phyloP scores from a whole-genome alignment of 30 jellyfish, hydroid and myxozoan species.

The Cassiopea xamachana region DNA sequence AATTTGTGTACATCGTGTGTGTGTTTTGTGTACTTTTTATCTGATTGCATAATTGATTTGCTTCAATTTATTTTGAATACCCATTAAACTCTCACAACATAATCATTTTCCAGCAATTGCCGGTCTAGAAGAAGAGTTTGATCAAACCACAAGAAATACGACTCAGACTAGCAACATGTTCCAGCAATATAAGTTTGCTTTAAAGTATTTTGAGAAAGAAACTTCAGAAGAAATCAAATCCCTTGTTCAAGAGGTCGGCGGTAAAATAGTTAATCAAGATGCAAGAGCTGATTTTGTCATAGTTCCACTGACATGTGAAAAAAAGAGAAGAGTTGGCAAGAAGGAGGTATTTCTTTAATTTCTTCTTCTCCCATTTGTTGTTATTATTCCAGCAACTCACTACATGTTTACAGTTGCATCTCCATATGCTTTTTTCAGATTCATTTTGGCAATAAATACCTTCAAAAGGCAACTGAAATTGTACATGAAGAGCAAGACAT shows the following conservation, averaged over 20 bases:
- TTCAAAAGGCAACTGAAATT: too few relatives aligned
- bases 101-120: slow-evolving; percentile 45
- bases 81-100: background rate
- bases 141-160: background rate
- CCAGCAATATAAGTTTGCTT: slow-evolving; percentile 21
- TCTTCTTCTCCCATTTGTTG: too few relatives aligned
- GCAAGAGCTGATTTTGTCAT: slow-evolving; percentile 74
- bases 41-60: background rate
- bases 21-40: background rate
- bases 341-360: slow-evolving; percentile 42
- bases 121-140: slow-evolving; percentile 33
- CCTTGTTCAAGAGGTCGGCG: slow-evolving; percentile 72
- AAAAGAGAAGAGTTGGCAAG: slow-evolving; percentile 53
- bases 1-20: too few relatives aligned
- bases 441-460: too few relatives aligned
- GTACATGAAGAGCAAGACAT: too few relatives aligned
- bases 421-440: too few relatives aligned
- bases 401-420: too few relatives aligned
- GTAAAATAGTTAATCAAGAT: slow-evolving; percentile 38
- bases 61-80: background rate
- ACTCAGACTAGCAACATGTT: background rate
- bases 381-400: too few relatives aligned
- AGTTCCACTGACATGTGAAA: slow-evolving; percentile 81
- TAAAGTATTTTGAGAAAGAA: slow-evolving; percentile 77
- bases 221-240: slow-evolving; percentile 52